Evolutionary conservation across 2,797 vertebrate genomes (phyloP), one percentile per base, ranked within the genome.

Genomic region (Meda fulgida): DNA sequence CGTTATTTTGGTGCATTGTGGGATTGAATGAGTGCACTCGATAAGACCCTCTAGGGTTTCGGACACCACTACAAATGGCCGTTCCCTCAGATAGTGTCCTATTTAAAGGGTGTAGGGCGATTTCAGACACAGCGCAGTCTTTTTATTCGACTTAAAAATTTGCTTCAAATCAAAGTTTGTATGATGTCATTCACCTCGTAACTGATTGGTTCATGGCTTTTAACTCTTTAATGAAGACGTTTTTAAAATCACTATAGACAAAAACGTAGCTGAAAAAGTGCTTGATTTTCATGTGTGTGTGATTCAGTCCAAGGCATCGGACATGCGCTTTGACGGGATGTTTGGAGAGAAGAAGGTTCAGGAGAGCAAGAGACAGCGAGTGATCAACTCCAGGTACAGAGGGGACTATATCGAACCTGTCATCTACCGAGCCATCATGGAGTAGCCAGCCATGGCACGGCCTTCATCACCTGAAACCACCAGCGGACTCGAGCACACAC

Each of bases 341-440:
- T 99, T 99, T 38, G 97, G 97, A 3, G 98, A 99, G 89, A 98
- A 97, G 90, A 97, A 99, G 85, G 97, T 98, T 88, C 95, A 96
- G 91, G 96, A 97, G 91, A 97, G 97, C 89, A 99, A 99, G 94
- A 95, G 98, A 88, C 98, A 99, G 70, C 93, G 98, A 87, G 97
- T 99, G 83, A 98, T 99, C 92, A 99, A 99, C 94, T 99, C 98
- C 0, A 96, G 97, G 80, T 99, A 99, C 94, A 94, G 98, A 69
- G 98, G 98, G 65, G 98, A 99, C 93, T 99, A 99, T 91, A 98
- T 99, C 0, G 98, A 99, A 89, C 98, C 98, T n/a, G 97, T 97
- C 3, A 96, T 99, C 77, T 99, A 99, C 95, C 96, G 97, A 91
- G 96, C 98, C 93, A 99, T 99, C 94, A 99, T 99, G 98, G 98